Conservation (phyloP, 2,113 vertebrate species). For the Pteruthius melanotis region DNA sequence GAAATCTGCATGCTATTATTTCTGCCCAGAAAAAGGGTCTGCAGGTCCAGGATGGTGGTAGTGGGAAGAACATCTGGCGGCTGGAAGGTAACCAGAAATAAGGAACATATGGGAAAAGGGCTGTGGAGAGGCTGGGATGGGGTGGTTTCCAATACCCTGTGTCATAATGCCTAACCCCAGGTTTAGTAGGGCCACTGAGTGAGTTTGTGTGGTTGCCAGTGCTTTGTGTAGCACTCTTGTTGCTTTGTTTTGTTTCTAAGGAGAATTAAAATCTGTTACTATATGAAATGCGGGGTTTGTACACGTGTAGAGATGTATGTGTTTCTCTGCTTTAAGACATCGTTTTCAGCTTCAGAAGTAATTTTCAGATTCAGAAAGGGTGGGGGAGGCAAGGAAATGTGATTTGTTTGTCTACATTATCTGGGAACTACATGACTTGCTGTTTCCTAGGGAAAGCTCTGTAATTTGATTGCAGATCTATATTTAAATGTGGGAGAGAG, state of each 20-base stretch:
- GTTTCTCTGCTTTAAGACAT: background rate
- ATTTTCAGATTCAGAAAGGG: constrained; percentile 17
- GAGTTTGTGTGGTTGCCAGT: constrained; percentile 24
- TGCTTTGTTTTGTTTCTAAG: constrained; percentile 54
- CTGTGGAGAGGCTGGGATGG: background rate
- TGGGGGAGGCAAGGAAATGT: constrained; percentile 19
- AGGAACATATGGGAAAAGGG: constrained; percentile 52
- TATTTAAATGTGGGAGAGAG: constrained; percentile 50
- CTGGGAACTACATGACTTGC: constrained; percentile 25
- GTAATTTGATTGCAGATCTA: constrained; percentile 45
- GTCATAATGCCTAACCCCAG: constrained; percentile 38
- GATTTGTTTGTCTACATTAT: constrained; percentile 56
- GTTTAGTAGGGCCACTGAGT: constrained; percentile 24
- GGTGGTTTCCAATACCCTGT: constrained; percentile 43
- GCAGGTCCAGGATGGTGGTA: constrained; percentile 53
- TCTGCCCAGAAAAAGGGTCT: constrained; percentile 36
- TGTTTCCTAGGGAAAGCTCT: constrained; percentile 36
- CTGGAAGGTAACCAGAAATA: constrained; percentile 60
- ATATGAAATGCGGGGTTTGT: background rate
- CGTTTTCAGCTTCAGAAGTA: constrained; percentile 17
- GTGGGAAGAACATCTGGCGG: constrained; percentile 55
- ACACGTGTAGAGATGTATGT: background rate
- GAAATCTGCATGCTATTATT: constrained; percentile 55
- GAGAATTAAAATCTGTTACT: constrained; percentile 18
- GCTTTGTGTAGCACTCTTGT: constrained; percentile 5